A percentile compares a stretch with the other conserved stretches of the same genome.
These are phyloP conservation scores for Sabatieria punctata DNA, from an alignment of 2,888 invertebrate genomes.

Conservation along the genomic window DNA sequence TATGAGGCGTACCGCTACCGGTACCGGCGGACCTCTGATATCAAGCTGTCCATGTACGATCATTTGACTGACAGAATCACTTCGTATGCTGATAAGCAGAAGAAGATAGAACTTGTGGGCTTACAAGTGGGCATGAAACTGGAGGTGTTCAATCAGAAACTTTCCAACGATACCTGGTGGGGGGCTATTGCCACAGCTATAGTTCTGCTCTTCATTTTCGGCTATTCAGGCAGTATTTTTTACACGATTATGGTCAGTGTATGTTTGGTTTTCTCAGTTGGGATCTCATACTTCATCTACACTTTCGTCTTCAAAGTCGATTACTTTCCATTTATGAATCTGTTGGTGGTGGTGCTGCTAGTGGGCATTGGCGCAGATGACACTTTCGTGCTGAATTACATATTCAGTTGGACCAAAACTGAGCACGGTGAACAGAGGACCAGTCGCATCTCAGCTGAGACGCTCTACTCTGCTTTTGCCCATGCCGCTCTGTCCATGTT, in stretches of 20 bases:
- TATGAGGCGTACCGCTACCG: not conserved
- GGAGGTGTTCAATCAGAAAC: constrained; percentile 57
- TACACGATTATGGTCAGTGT: constrained; percentile 64
- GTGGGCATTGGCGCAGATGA: constrained; percentile 50
- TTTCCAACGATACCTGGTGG: constrained; percentile 61
- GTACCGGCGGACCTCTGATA: too few species aligned
- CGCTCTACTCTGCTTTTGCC: constrained; percentile 36
- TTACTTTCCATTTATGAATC: constrained; percentile 85
- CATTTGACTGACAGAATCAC: not conserved
- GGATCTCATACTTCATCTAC: constrained; percentile 77
- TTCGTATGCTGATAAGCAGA: too few species aligned
- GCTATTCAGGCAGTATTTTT: constrained; percentile 68
- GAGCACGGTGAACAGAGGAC: not conserved
- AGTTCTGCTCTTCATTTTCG: constrained; percentile 58
- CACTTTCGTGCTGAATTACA: constrained; percentile 12
- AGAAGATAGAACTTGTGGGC: not conserved
- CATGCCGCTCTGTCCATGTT: constrained; percentile 75
- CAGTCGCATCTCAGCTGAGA: not conserved
- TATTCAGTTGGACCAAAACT: not conserved
- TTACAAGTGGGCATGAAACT: not conserved
- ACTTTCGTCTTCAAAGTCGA: constrained; percentile 61
- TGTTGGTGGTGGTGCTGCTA: constrained; percentile 65
- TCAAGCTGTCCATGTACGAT: not conserved
- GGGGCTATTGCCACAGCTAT: constrained; percentile 54
- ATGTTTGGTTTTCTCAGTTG: constrained; percentile 66